Conservation (phyloP, 2,113 vertebrate species). For the Cygnus buccinator region DNA sequence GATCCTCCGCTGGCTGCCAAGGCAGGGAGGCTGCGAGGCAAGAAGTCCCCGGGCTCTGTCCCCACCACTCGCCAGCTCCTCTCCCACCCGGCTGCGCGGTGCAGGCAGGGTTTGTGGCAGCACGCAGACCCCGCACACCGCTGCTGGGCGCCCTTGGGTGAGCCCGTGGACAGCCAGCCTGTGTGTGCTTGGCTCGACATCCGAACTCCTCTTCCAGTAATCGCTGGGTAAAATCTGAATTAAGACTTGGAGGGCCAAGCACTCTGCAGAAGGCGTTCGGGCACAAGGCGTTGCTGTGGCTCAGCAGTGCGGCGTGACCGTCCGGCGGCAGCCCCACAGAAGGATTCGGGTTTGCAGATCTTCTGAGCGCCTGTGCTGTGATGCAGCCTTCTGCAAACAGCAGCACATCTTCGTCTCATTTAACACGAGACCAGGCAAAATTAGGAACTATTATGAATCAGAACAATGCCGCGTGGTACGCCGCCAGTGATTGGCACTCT, state of each 20-base stretch:
- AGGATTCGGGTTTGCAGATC: neutral
- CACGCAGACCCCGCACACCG: too few relatives aligned
- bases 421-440: neutral
- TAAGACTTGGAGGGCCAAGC: neutral
- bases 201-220: neutral
- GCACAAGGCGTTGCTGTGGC: neutral
- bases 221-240: neutral
- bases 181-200: neutral
- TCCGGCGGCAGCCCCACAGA: neutral
- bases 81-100: too few relatives aligned
- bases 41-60: too few relatives aligned
- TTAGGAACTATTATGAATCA: neutral
- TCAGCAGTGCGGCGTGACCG: accelerated
- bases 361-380: neutral
- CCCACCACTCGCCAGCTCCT: too few relatives aligned
- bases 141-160: neutral
- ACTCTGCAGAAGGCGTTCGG: neutral
- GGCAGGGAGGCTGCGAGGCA: too few relatives aligned
- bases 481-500: neutral
- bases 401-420: neutral
- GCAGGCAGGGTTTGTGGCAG: neutral
- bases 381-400: neutral
- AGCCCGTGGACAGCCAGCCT: neutral
- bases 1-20: too few relatives aligned
- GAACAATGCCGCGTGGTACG: accelerated